Evolutionary conservation across 2,888 invertebrate genomes (phyloP).

Genomic region (Agonopterix alstromeriana): DNA sequence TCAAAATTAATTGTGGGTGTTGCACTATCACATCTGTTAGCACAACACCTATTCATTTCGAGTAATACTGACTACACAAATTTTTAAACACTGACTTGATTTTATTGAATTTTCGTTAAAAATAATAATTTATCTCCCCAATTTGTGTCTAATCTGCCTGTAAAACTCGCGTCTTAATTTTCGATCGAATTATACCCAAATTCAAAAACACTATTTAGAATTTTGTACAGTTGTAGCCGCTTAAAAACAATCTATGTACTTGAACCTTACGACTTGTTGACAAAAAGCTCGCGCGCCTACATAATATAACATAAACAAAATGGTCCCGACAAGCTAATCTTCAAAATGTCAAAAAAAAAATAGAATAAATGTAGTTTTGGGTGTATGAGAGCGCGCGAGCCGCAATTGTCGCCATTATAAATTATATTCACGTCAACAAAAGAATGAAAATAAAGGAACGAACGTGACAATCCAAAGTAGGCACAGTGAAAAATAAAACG

Average conservation of each 20-base stretch:
- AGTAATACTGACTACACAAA: not conserved
- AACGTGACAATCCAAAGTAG: conserved; percentile 14
- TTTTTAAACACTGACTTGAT: not conserved
- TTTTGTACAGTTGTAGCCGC: conserved; percentile 1
- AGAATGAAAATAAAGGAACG: conserved; percentile 19
- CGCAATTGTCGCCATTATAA: not conserved
- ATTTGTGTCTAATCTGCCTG: not conserved
- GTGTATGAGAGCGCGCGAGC: conserved; percentile 9
- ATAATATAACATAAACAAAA: conserved; percentile 4
- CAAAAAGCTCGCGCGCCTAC: conserved; percentile 4
- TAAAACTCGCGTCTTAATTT: not conserved
- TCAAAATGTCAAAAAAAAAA: conserved; percentile 1
- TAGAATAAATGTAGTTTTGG: not conserved
- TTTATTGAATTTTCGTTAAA: not conserved
- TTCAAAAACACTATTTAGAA: conserved; percentile 1
- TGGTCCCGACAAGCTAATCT: conserved; percentile 13
- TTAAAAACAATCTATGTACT: not conserved
- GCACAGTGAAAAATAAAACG: conserved; percentile 37
- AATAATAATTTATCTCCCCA: not conserved
- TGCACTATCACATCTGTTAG: conserved; percentile 1
- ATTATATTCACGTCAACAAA: conserved; percentile 16
- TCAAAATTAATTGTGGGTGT: not conserved
- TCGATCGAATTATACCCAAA: not conserved
- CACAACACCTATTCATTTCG: not conserved
- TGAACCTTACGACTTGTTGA: not conserved